phyloP scores from a whole-genome alignment of 2,113 vertebrate genomes.

The Bubo scandiacus region DNA sequence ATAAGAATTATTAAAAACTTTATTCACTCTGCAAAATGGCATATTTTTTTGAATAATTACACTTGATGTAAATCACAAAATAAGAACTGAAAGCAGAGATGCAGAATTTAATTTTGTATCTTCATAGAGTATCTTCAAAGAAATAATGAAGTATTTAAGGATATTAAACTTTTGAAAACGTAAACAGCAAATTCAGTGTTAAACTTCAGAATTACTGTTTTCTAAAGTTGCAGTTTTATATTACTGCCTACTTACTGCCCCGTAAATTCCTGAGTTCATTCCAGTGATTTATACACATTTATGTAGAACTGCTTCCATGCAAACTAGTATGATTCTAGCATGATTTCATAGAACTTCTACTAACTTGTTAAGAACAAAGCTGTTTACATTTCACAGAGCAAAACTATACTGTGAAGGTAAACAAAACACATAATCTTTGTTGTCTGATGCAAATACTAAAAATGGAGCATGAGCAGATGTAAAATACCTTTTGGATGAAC shows the following conservation, averaged over 20 bases:
- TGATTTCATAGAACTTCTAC: background rate
- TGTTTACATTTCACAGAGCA: background rate
- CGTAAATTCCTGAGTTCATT: slow-evolving; percentile 13
- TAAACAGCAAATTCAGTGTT: background rate
- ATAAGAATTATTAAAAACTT: background rate
- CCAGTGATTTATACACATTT: background rate
- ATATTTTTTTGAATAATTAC: background rate
- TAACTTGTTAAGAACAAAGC: slow-evolving; percentile 19
- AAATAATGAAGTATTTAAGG: background rate
- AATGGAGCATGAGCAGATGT: background rate
- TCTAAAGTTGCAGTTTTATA: background rate
- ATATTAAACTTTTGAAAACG: background rate
- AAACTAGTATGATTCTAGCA: background rate
- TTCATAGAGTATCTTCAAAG: background rate
- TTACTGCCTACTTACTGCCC: background rate
- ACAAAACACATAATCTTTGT: background rate
- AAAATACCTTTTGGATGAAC: background rate
- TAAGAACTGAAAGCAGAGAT: background rate
- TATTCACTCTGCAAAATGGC: background rate
- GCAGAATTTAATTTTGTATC: background rate
- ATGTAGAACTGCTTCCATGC: background rate
- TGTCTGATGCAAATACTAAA: background rate
- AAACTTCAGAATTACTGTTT: slow-evolving; percentile 36
- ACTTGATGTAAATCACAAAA: background rate
- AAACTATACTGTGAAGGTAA: background rate